These are phyloP conservation scores for Anastrepha obliqua DNA, from an alignment of 1,140 invertebrate genomes.

Conservation along the genomic window DNA sequence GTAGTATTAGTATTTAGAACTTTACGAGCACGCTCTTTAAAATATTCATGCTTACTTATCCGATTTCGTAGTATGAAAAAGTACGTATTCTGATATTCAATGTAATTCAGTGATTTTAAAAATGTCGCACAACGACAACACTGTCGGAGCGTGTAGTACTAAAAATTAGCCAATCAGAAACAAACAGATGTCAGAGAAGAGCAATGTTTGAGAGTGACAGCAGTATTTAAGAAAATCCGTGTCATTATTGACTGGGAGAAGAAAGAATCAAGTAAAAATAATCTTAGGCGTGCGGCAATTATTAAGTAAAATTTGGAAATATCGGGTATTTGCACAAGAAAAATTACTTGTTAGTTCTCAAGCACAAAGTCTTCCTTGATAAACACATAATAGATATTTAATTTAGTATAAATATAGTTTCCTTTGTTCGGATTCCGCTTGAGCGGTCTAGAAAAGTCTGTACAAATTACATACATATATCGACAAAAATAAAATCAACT, in stretches of 20 bases:
- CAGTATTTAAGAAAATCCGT: not conserved
- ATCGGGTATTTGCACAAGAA: not conserved
- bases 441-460: constrained; percentile 24
- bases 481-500: not conserved
- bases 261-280: not conserved
- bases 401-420: not conserved
- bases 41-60: no score
- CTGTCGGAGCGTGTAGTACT: not conserved
- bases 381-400: not conserved
- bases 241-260: not conserved
- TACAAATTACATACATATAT: not conserved
- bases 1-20: no score
- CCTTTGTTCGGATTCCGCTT: not conserved
- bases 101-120: not conserved
- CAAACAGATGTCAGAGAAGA: constrained; percentile 20
- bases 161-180: constrained; percentile 30
- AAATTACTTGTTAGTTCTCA: not conserved
- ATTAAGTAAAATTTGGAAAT: not conserved
- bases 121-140: not conserved
- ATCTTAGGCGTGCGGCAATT: not conserved
- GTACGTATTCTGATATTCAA: no score
- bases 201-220: not conserved
- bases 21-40: no score
- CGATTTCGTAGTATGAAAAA: no score
- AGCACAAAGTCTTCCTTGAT: constrained; percentile 5